phyloP scores from a whole-genome alignment of 2,888 invertebrate genomes.

The Drosophila affinis region DNA sequence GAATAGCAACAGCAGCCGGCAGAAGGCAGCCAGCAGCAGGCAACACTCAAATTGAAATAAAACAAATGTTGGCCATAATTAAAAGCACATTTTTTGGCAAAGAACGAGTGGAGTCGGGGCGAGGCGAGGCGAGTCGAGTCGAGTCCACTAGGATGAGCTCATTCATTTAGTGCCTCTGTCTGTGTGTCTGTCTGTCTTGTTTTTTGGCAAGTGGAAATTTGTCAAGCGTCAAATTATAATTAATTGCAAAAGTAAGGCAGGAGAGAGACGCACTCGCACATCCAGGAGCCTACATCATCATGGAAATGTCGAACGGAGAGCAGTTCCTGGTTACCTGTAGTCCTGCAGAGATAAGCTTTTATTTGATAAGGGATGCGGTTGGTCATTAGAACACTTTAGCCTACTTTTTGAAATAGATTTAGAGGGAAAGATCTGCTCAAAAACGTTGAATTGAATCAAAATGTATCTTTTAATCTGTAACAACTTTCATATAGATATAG shows the following conservation, averaged over 20 bases:
- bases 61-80: conserved; percentile 15
- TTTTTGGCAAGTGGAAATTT: conserved; percentile 62
- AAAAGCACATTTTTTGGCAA: conserved; percentile 30
- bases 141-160: conserved; percentile 12
- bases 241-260: conserved; percentile 66
- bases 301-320: not conserved
- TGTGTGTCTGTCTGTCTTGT: not conserved
- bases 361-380: not conserved
- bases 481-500: not conserved
- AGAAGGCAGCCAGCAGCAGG: not conserved
- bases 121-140: not conserved
- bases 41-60: not conserved
- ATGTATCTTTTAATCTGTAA: too few species aligned
- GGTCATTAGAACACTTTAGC: not conserved
- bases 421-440: not conserved
- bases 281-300: too few species aligned
- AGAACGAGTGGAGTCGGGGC: not conserved
- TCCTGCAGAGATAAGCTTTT: not conserved
- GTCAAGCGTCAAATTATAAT: conserved; percentile 77
- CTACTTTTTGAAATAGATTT: not conserved
- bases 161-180: conserved; percentile 29
- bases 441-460: not conserved
- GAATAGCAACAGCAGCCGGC: conserved; percentile 3
- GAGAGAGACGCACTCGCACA: conserved; percentile 9
- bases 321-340: not conserved